phyloP scores from a whole-genome alignment of 2,113 vertebrate species.

The Chrysemys picta region DNA sequence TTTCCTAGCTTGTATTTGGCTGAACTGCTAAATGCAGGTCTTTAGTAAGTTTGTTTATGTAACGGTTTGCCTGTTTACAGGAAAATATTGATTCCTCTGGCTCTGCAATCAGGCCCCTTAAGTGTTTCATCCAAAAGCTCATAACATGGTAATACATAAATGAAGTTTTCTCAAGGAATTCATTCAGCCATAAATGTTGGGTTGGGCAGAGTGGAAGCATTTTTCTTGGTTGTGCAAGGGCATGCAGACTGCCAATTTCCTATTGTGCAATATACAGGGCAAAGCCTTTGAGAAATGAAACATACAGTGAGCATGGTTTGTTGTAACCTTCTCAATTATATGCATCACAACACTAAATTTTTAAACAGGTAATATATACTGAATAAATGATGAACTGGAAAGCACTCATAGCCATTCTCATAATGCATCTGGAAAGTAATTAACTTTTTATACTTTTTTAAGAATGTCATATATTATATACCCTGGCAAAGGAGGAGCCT shows the following conservation, averaged over 20 bases:
- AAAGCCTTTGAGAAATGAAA: conserved; percentile 65
- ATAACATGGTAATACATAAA: conserved; percentile 48
- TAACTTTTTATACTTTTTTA: conserved; percentile 40
- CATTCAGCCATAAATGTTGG: conserved; percentile 46
- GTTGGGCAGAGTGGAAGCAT: not conserved
- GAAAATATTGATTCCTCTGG: conserved; percentile 65
- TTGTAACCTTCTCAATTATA: conserved; percentile 68
- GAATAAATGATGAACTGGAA: conserved; percentile 80
- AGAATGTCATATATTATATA: conserved; percentile 59
- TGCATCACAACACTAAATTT: conserved; percentile 77
- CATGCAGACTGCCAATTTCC: conserved; percentile 43
- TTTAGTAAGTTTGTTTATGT: conserved; percentile 59
- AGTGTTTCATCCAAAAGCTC: conserved; percentile 55
- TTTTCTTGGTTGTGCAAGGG: conserved; percentile 50
- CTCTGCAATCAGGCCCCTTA: conserved; percentile 57
- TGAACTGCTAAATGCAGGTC: not conserved
- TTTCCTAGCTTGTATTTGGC: not conserved
- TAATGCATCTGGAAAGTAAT: conserved; percentile 77
- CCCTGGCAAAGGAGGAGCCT: conserved; percentile 43
- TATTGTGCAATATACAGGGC: conserved; percentile 44
- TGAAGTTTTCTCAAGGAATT: conserved; percentile 40
- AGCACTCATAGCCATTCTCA: conserved; percentile 57
- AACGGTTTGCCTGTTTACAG: conserved; percentile 51
- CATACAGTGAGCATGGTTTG: conserved; percentile 53
- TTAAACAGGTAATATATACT: conserved; percentile 80